phyloP scores from a whole-genome alignment of 2,888 invertebrate genomes.

The Cephus sareptanus region DNA sequence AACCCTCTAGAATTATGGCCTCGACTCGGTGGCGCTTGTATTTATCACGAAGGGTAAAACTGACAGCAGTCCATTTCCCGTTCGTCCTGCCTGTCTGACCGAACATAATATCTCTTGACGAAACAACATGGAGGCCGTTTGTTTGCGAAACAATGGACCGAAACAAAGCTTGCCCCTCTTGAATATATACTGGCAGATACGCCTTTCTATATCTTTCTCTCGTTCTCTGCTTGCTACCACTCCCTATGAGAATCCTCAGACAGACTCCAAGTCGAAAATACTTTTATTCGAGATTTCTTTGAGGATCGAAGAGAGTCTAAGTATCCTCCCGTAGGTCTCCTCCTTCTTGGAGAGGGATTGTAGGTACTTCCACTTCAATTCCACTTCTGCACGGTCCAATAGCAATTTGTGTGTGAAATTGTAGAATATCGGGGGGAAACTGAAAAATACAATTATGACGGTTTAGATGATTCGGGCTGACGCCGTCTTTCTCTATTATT shows the following conservation, averaged over 20 bases:
- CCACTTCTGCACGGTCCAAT: neutral
- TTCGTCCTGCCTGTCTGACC: constrained; percentile 59
- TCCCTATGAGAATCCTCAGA: constrained; percentile 1
- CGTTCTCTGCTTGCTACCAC: constrained; percentile 21
- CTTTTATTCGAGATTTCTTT: constrained; percentile 9
- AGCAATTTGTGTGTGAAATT: neutral
- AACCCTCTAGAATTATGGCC: neutral
- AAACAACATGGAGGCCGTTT: constrained; percentile 64
- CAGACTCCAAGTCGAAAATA: neutral
- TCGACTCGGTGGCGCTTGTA: constrained; percentile 33
- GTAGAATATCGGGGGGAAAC: neutral
- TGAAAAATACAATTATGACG: neutral
- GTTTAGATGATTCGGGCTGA: neutral
- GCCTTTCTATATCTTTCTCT: constrained; percentile 5
- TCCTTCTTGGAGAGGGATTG: neutral
- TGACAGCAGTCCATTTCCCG: constrained; percentile 65
- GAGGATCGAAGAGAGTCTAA: neutral
- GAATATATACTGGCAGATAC: constrained; percentile 9
- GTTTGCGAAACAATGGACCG: constrained; percentile 64
- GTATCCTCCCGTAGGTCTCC: neutral
- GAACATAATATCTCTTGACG: constrained; percentile 61
- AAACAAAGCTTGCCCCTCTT: constrained; percentile 61
- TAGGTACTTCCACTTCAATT: neutral
- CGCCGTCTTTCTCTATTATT: neutral
- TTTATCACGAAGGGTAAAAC: constrained; percentile 63